phyloP scores from a whole-genome alignment of 2,888 invertebrate genomes.

The Eledona agricola region DNA sequence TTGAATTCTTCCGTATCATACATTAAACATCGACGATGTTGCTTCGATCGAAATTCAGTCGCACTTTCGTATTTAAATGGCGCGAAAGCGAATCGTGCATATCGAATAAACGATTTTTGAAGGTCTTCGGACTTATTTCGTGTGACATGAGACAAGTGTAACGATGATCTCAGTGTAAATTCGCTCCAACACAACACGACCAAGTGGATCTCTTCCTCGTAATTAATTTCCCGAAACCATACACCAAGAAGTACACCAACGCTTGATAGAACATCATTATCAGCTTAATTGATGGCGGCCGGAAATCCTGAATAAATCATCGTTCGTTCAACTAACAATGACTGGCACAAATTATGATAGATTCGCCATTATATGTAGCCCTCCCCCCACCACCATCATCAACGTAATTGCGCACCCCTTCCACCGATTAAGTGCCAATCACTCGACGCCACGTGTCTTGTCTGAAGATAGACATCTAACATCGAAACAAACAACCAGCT shows the following conservation, averaged over 20 bases:
- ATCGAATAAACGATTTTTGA: too few relatives aligned
- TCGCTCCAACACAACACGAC: too few relatives aligned
- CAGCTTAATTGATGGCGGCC: constrained; percentile 31
- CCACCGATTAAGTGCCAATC: constrained; percentile 17
- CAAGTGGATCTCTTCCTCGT: too few relatives aligned
- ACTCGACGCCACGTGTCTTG: too few relatives aligned
- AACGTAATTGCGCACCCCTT: constrained; percentile 23
- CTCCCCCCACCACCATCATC: constrained; percentile 15
- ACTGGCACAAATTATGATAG: constrained; percentile 34
- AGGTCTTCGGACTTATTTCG: too few relatives aligned
- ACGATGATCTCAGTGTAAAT: too few relatives aligned
- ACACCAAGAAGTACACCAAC: constrained; percentile 14
- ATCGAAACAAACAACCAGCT: constrained; percentile 24
- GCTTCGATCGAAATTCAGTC: constrained; percentile 21
- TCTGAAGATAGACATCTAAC: constrained; percentile 11
- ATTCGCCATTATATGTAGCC: constrained; percentile 11
- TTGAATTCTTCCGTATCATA: constrained; percentile 32
- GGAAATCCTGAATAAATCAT: constrained; percentile 30
- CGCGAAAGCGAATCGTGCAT: too few relatives aligned
- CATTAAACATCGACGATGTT: constrained; percentile 34
- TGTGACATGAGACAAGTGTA: too few relatives aligned
- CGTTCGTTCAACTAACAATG: constrained; percentile 23
- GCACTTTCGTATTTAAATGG: constrained; percentile 29
- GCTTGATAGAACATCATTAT: constrained; percentile 26
- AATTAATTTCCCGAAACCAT: constrained; percentile 29